A percentile compares a stretch with the other conserved stretches of the same genome.
Evolutionary conservation across 2,888 invertebrate species (phyloP).

Genomic region (Emesis furor): DNA sequence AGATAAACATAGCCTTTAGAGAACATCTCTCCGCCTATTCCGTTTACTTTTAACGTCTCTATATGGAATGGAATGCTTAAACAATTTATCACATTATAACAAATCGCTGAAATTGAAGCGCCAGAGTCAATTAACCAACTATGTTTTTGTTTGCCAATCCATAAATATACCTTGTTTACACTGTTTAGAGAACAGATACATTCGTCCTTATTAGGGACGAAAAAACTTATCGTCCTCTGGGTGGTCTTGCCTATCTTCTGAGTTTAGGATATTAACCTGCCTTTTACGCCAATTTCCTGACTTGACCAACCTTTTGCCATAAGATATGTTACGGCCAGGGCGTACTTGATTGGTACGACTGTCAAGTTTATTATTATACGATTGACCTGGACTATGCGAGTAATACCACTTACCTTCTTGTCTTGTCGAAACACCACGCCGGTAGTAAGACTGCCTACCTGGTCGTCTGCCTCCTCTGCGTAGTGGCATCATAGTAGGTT

Average conservation of each 20-base stretch:
- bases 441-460: not conserved
- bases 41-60: constrained; percentile 4
- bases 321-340: constrained; percentile 5
- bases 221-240: too few relatives aligned
- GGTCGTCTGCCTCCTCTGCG: not conserved
- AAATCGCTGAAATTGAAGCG: not conserved
- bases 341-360: too few relatives aligned
- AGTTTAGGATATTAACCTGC: constrained; percentile 7
- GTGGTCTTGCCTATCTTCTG: not conserved
- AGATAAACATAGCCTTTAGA: constrained; percentile 4
- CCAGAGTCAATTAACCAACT: not conserved
- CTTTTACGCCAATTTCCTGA: constrained; percentile 7
- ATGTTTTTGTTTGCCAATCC: not conserved
- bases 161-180: not conserved
- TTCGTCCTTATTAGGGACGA: too few relatives aligned
- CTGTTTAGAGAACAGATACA: too few relatives aligned
- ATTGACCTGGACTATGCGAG: too few relatives aligned
- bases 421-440: too few relatives aligned
- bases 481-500: not conserved
- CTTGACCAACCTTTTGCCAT: constrained; percentile 6
- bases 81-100: not conserved
- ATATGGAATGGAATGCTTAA: not conserved
- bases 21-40: not conserved
- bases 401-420: too few relatives aligned
- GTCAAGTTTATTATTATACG: too few relatives aligned